These are phyloP conservation scores for Melinaea menophilus DNA, from an alignment of 2,888 invertebrate species.

Conservation along the genomic window DNA sequence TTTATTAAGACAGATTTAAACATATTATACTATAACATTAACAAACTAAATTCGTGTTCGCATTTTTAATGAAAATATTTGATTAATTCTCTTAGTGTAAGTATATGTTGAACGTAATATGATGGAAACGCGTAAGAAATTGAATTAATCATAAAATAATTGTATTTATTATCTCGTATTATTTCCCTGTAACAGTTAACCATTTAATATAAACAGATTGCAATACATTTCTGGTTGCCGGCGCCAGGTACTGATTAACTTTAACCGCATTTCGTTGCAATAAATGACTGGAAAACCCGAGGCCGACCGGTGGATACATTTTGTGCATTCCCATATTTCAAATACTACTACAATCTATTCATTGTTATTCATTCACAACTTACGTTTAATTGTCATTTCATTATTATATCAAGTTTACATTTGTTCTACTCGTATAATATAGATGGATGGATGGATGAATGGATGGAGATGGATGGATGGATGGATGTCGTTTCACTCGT, in stretches of 20 bases:
- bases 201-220: background rate
- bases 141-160: too few relatives aligned
- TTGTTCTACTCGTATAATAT: too few relatives aligned
- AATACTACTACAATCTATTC: constrained; percentile 10
- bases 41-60: too few relatives aligned
- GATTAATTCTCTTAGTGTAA: too few relatives aligned
- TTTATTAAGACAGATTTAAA: constrained; percentile 8
- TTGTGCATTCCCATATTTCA: constrained; percentile 30
- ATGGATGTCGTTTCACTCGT: too few relatives aligned
- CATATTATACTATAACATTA: too few relatives aligned
- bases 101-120: too few relatives aligned
- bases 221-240: constrained; percentile 3
- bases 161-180: background rate
- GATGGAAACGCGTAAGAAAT: too few relatives aligned
- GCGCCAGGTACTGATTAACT: constrained; percentile 29
- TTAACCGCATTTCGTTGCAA: constrained; percentile 33
- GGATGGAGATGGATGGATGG: too few relatives aligned
- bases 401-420: background rate
- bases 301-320: constrained; percentile 35
- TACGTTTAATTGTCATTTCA: background rate
- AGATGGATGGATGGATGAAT: too few relatives aligned
- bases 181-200: background rate
- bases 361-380: background rate
- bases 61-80: too few relatives aligned
- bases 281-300: constrained; percentile 36